Evolutionary conservation across 2,888 invertebrate species (phyloP), one percentile per base, ranked within the genome.

Genomic region (Serripes groenlandicus): DNA sequence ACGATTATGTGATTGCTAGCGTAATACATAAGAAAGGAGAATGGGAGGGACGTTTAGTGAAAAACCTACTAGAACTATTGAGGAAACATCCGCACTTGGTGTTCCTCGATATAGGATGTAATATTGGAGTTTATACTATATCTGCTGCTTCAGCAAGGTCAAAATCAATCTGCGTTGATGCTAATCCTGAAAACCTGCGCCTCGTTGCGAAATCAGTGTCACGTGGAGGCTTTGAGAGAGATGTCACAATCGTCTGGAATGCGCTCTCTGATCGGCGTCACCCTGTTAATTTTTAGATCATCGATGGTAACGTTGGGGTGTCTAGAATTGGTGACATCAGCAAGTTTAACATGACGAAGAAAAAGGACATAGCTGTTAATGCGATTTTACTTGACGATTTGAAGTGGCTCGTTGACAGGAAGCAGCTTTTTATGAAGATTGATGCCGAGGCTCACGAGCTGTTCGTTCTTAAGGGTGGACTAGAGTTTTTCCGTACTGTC

Each of bases 171-270:
- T 75, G 82, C 23, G 75, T 85, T 0, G 85, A 85, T 35, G 62
- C 82, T 0, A 26, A 77, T 34, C 52, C 34, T 23, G 64, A 68
- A 32, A 82, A 83, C 52, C 26, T 86, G 18, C 52, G 58, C n/a
- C 66, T 75, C 4, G 34, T 83, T 28, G 34, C 74, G n/a, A 72
- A 80, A 26, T 82, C 82, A 15, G 30, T 86, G 21, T 21, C 23
- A 3, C 42, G 74, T 15, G 78, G 76, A 21, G 74, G 71, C 1
- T 30, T 83, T 15, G 32, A 26, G 23, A 37, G 54, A 9, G 74
- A 75, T 52, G 81, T 81, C 3, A 85, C 79, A 0, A 60, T 83
- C 18, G 69, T 87, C 21, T 78, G 69, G 62, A 87, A 87, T 68
- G 87, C 87, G 0, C 37, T 87, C 18, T 81, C 87, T 1, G 76